Conservation (phyloP, 1,140 invertebrate genomes). For the Spodoptera frugiperda region DNA sequence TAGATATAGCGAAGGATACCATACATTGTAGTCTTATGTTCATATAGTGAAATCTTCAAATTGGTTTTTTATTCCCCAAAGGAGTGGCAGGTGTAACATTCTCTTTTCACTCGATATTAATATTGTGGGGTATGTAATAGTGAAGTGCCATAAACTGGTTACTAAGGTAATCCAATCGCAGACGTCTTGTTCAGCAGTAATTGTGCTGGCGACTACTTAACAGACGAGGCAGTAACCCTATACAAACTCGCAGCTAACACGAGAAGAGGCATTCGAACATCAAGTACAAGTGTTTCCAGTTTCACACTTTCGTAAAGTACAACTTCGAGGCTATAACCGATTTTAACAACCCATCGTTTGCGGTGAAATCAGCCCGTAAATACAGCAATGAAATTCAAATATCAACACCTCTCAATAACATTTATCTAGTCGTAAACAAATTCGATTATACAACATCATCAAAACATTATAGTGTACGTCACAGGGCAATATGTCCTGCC, state of each 20-base stretch:
- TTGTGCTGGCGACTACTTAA: not conserved
- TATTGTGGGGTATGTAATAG: too few relatives aligned
- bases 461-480: constrained; percentile 45
- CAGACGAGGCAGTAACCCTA: not conserved
- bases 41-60: not conserved
- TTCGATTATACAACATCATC: constrained; percentile 48
- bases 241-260: not conserved
- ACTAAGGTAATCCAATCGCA: too few relatives aligned
- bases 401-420: constrained; percentile 37
- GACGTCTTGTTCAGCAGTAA: too few relatives aligned
- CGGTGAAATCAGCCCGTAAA: constrained; percentile 14
- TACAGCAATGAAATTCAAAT: constrained; percentile 44
- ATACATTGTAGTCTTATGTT: not conserved
- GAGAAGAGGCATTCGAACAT: constrained; percentile 15
- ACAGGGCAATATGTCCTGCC: constrained; percentile 60
- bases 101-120: too few relatives aligned
- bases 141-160: too few relatives aligned
- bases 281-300: constrained; percentile 14
- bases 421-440: constrained; percentile 44
- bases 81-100: too few relatives aligned
- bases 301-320: constrained; percentile 30
- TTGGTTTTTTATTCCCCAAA: too few relatives aligned
- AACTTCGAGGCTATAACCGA: constrained; percentile 12
- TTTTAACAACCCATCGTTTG: constrained; percentile 22
- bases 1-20: not conserved